Conservation (phyloP, 2,797 vertebrate genomes). For the Cossypha heuglini region DNA sequence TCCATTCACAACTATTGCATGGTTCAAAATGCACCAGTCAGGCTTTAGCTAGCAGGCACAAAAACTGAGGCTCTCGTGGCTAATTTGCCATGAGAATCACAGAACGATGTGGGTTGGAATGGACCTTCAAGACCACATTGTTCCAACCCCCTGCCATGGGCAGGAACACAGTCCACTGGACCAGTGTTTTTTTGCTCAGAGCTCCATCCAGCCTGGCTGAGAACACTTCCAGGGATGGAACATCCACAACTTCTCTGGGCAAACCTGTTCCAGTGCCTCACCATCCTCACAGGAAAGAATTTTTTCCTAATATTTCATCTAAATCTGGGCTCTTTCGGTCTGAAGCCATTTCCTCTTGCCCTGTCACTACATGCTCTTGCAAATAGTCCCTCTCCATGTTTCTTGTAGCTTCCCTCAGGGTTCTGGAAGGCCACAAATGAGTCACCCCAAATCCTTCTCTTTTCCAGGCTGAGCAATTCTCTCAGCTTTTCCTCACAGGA, state of each 20-base stretch:
- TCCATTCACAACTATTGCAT: neutral
- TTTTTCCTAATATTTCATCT: neutral
- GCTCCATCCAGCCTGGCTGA: neutral
- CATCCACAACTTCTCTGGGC: neutral
- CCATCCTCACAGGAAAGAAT: fast-evolving
- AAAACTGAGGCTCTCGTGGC: neutral
- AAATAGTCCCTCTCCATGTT: neutral
- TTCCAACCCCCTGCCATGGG: neutral
- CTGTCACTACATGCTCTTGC: neutral
- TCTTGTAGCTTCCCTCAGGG: neutral
- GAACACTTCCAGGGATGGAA: neutral
- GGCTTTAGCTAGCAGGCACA: neutral
- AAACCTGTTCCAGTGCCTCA: neutral
- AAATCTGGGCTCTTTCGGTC: neutral
- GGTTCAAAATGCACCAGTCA: neutral
- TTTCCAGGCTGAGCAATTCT: neutral
- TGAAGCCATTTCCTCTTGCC: neutral
- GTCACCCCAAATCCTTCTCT: neutral
- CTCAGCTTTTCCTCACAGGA: neutral
- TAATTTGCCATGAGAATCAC: neutral
- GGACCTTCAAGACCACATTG: neutral
- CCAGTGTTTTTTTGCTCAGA: neutral
- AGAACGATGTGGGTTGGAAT: neutral
- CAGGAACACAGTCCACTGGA: neutral
- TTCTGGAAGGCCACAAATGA: neutral